Conservation (phyloP, 1,140 invertebrate species). For the Steinernema feltiae region DNA sequence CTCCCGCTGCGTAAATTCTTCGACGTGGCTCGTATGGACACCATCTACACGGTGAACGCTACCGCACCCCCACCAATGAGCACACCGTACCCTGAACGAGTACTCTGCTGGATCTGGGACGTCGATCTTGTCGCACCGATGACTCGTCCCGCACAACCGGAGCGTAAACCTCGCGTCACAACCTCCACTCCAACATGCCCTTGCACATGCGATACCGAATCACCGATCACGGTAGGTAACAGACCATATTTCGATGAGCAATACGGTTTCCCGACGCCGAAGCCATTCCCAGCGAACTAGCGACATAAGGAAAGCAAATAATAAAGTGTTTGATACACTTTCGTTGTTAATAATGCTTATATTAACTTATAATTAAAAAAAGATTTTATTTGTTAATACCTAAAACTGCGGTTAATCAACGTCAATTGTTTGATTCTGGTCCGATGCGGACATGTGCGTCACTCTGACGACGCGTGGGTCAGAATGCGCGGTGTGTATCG, state of each 20-base stretch:
- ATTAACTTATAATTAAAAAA: background rate
- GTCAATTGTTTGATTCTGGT: background rate
- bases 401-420: background rate
- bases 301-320: background rate
- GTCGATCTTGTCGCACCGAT: background rate
- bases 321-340: background rate
- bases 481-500: background rate
- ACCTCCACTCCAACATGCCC: background rate
- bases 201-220: background rate
- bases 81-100: background rate
- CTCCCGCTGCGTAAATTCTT: background rate
- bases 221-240: background rate
- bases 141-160: background rate
- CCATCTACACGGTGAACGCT: background rate
- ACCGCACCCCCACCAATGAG: conserved; percentile 4
- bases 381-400: background rate
- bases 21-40: background rate
- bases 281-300: background rate
- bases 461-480: background rate
- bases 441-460: background rate
- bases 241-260: background rate
- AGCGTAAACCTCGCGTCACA: background rate
- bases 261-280: background rate
- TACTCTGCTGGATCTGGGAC: background rate
- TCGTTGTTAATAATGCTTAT: background rate